Percentiles rank a stretch among this genome's conserved stretches.
Conservation (phyloP, 2,797 vertebrate genomes). For the Chaunax sp. region DNA sequence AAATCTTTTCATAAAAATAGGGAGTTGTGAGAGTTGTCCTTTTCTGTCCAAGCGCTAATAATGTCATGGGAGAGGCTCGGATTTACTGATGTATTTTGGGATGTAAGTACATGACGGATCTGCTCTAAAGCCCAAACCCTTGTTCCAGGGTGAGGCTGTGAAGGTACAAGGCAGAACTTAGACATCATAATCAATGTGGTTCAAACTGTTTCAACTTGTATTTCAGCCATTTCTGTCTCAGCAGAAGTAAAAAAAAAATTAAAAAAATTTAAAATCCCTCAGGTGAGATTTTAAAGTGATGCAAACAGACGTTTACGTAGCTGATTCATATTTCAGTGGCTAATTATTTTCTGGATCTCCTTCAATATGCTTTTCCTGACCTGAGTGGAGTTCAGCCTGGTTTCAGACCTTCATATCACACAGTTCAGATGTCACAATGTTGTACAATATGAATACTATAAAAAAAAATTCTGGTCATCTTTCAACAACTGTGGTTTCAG, state of each 20-base stretch:
- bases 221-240: constrained; percentile 26
- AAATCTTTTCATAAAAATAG: constrained; percentile 2
- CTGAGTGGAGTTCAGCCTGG: not conserved
- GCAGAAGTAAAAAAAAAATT: too few species aligned
- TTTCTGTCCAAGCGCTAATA: constrained; percentile 40
- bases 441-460: too few species aligned
- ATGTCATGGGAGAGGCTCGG: constrained; percentile 22
- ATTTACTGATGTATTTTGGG: constrained; percentile 25
- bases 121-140: constrained; percentile 12
- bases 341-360: constrained; percentile 47
- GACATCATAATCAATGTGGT: not conserved
- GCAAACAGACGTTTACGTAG: constrained; percentile 28
- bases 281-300: constrained; percentile 26
- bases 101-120: constrained; percentile 47
- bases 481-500: too few species aligned
- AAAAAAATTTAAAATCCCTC: too few species aligned
- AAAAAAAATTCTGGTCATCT: too few species aligned
- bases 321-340: constrained; percentile 32
- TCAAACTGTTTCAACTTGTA: constrained; percentile 10
- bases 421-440: too few species aligned
- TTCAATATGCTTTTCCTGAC: constrained; percentile 24
- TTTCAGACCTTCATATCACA: constrained; percentile 7
- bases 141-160: not conserved
- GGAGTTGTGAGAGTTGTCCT: constrained; percentile 15
- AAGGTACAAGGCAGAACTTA: not conserved